Evolutionary conservation across 2,797 vertebrate genomes (phyloP).

Genomic region (Coilia nasus): DNA sequence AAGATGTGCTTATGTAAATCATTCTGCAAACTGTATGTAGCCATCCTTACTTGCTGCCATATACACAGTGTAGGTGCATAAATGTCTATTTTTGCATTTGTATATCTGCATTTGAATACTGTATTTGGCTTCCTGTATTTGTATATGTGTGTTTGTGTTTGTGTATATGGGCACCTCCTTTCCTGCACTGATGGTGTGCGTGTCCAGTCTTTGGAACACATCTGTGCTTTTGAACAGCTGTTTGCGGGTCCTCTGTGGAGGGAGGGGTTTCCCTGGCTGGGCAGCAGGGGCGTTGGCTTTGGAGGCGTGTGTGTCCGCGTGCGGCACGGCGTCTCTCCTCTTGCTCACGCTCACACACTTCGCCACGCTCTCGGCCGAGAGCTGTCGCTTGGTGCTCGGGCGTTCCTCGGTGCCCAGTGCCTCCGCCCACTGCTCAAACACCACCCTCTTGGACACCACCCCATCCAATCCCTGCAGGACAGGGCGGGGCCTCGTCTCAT

Average conservation of each 20-base stretch:
- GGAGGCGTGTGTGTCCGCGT: conserved; percentile 42
- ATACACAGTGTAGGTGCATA: neutral
- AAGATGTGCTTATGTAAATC: too few relatives aligned
- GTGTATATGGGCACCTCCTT: conserved; percentile 64
- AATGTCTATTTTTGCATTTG: neutral
- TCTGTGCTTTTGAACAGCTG: conserved; percentile 71
- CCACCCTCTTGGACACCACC: conserved; percentile 46
- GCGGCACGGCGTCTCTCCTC: conserved; percentile 71
- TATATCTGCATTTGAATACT: neutral
- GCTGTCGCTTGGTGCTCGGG: conserved; percentile 74
- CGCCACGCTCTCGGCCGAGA: conserved; percentile 74
- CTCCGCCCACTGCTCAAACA: conserved; percentile 63
- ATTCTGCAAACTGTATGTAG: neutral
- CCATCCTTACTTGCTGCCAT: neutral
- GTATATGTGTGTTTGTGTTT: neutral
- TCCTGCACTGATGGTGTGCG: conserved; percentile 67
- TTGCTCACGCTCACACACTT: conserved; percentile 72
- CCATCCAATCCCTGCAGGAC: conserved; percentile 36
- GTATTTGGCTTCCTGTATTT: too few relatives aligned
- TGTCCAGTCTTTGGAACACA: conserved; percentile 72
- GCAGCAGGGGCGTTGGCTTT: conserved; percentile 32
- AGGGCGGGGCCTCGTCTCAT: conserved; percentile 39
- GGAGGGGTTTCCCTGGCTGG: conserved; percentile 43
- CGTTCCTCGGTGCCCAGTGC: conserved; percentile 71
- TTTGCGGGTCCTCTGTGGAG: conserved; percentile 61